Percentiles rank a stretch among this genome's conserved stretches.
These are phyloP conservation scores for Argynnis bischoffii DNA, from an alignment of 2,888 invertebrate genomes.

Conservation along the genomic window DNA sequence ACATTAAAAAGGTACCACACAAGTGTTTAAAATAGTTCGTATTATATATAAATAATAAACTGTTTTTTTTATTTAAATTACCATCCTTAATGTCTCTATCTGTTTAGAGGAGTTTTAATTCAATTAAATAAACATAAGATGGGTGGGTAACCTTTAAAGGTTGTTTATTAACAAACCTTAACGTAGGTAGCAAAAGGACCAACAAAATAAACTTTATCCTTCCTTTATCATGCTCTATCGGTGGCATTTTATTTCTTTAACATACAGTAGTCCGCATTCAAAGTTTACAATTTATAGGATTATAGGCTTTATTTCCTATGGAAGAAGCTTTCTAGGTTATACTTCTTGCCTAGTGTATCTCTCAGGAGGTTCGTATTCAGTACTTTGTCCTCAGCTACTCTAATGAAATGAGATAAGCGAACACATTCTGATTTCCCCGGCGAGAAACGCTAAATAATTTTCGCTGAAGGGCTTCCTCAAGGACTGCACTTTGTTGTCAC, in stretches of 20 bases:
- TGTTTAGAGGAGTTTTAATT: neutral
- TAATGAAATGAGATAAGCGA: slow-evolving; percentile 75
- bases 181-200: slow-evolving; percentile 8
- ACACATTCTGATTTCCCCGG: slow-evolving; percentile 73
- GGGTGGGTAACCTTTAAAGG: slow-evolving; percentile 15
- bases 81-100: no score
- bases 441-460: slow-evolving; percentile 48
- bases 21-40: no score
- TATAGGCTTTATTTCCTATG: slow-evolving; percentile 2
- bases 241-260: slow-evolving; percentile 33
- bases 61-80: no score
- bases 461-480: slow-evolving; percentile 38
- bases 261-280: slow-evolving; percentile 5
- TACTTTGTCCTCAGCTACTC: slow-evolving; percentile 61
- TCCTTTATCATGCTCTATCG: slow-evolving; percentile 29
- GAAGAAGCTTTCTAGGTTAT: slow-evolving; percentile 12
- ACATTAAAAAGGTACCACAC: no score
- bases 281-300: neutral
- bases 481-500: slow-evolving; percentile 38
- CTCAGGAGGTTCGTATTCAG: slow-evolving; percentile 37
- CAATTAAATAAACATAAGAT: slow-evolving; percentile 15
- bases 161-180: slow-evolving; percentile 18
- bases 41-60: no score
- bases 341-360: slow-evolving; percentile 4
- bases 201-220: slow-evolving; percentile 27